Base-by-base conservation (phyloP, 2,888 invertebrate genomes). In the Teinopalpus imperialis region DNA sequence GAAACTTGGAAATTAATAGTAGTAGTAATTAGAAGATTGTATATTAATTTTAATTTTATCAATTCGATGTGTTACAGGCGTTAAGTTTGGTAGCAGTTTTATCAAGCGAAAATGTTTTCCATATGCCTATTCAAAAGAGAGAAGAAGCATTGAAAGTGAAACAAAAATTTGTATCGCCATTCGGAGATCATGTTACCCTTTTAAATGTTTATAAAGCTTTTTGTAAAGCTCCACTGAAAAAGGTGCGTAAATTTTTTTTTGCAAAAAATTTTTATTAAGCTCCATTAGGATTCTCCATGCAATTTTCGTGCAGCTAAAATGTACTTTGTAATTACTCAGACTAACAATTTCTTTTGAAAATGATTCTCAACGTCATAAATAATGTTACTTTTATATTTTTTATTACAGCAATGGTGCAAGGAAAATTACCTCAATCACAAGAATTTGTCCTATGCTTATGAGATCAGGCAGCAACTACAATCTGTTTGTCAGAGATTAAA, bases 161-260 rank as follows among this genome's bases (percentile, higher is more conserved):
- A 59, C 91, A 91, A 61, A 97, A 97, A 80, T 98, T 98, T 74
- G 77, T 92, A 44, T 95, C 97, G 0, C 91, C 93, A 10, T 92
- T 95, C 56, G 98, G 99, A 6, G 99, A 99, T 79, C 97, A 97
- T 69, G 89, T 98, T 29, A 98, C 97, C 1, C 86, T 97, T 41
- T 87, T 99, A 7, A 99, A 98, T 74, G 94, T 98, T 23, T 98
- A 92, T 73, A 92, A 93, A 63, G 94, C 93, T 2, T 98, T 92
- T 77, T 91, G 90, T 58, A 93, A 93, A 65, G 90, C 93, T 0
- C 91, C 92, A 2, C 90, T 93, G 51, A 92, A 93, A 63, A 94
- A 93, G 81, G 91, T 92, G 34, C 23, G 59, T 61, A 37, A 16
- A 16, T n/a, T n/a, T n/a, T n/a, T n/a, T n/a, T n/a, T n/a, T n/a